Conservation (phyloP, 2,888 invertebrate genomes). For the Cepaea hortensis region DNA sequence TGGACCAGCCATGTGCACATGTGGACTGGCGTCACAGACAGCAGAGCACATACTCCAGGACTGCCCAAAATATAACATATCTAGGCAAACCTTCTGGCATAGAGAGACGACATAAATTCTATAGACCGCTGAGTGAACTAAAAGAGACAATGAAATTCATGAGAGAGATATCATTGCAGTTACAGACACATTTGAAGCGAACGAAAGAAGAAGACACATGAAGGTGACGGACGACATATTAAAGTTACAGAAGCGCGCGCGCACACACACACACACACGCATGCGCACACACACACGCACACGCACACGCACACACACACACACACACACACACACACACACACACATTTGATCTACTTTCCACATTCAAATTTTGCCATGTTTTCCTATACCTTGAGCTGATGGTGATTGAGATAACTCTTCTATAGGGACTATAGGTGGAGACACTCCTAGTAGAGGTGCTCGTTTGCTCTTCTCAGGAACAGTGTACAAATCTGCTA, state of each 20-base stretch:
- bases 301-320: neutral
- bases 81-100: no score
- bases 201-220: no score
- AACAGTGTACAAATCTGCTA: slow-evolving; percentile 24
- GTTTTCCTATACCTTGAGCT: slow-evolving; percentile 16
- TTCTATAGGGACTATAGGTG: neutral
- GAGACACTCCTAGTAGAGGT: neutral
- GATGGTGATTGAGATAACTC: slow-evolving; percentile 22
- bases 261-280: neutral
- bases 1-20: no score
- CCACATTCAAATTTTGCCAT: neutral
- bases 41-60: no score
- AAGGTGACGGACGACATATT: no score
- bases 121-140: no score
- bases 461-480: slow-evolving; percentile 17
- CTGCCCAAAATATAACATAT: no score
- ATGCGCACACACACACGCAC: neutral
- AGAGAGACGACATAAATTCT: no score
- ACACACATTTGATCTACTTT: neutral
- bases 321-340: neutral
- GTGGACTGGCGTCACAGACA: no score
- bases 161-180: no score
- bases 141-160: no score
- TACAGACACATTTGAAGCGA: no score
- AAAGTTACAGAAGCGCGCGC: neutral